Evolutionary conservation across 2,113 vertebrate species (phyloP), one percentile per base, ranked within the genome.

Genomic region (Oxyura jamaicensis): DNA sequence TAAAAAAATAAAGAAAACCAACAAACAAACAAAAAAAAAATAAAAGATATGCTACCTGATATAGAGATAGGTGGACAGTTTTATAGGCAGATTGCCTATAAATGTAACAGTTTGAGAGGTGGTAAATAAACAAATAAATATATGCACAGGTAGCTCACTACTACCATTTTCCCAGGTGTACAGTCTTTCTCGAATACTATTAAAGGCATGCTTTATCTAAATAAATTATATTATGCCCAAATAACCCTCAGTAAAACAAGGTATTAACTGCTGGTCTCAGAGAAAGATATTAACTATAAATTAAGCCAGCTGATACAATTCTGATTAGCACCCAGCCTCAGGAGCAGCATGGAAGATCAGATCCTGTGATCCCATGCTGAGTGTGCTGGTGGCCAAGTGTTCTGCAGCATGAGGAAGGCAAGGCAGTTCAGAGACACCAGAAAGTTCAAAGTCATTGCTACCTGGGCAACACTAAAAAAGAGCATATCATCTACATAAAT

Each of bases 401-500:
- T 83, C n/a, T 53, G 58, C 83, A 68, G 42, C 0, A 0, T 3
- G 29, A 63, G 13, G 9, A 29, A 63, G 33, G 39, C n/a, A 78
- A 67, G 28, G 39, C 33, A 75, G 15, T 17, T 28, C 33, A 62
- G 74, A 56, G 42, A 16, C 52, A 83, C 36, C 35, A 80, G 36
- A 28, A 21, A 86, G 41, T 42, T 74, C 66, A n/a, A 26, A 44
- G 16, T 19, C 74, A 44, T 2, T 60, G 13, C 16, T 41, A 20
- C 44, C 41, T 2, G 3, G 8, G 13, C 26, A 82, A 76, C 4
- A 20, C 67, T 4, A 12, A 35, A 4, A 62, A 42, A 5, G 29
- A 23, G 12, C 0, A 0, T 18, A 39, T 17, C 2, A 1, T 60
- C 46, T 5, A 3, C 8, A 22, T 4, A 63, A 85, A 91, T 63